These are phyloP conservation scores for Drosophila seclusa DNA, from an alignment of 2,888 invertebrate genomes.

Conservation along the genomic window DNA sequence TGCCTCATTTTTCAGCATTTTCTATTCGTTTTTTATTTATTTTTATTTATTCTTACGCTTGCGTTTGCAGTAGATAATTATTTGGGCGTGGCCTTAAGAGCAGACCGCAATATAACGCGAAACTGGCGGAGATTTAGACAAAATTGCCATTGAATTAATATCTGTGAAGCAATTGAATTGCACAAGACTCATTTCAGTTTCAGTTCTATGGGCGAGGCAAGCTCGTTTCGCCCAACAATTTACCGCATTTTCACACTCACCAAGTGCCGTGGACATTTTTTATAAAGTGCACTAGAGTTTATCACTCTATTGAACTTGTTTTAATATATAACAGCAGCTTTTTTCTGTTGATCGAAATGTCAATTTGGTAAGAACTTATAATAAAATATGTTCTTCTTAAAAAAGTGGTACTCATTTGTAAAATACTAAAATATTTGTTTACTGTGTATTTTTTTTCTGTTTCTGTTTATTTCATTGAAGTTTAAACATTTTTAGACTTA, in stretches of 20 bases:
- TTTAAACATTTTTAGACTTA: neutral
- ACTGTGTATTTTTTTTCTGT: neutral
- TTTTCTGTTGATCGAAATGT: neutral
- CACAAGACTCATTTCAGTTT: constrained; percentile 57
- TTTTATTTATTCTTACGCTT: constrained; percentile 14
- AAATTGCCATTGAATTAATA: constrained; percentile 54
- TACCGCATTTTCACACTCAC: constrained; percentile 22
- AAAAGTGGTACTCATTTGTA: neutral
- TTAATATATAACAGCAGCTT: neutral
- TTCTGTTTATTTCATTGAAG: neutral
- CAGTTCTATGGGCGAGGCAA: constrained; percentile 9
- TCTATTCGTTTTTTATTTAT: constrained; percentile 13
- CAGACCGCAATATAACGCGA: constrained; percentile 33
- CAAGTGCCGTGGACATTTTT: constrained; percentile 18
- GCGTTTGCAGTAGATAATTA: constrained; percentile 49
- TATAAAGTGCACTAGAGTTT: constrained; percentile 5
- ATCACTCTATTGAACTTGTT: neutral
- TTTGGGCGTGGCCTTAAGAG: constrained; percentile 45
- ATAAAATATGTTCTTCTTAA: neutral
- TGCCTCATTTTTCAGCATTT: constrained; percentile 45
- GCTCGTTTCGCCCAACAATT: constrained; percentile 33
- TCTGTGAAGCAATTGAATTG: constrained; percentile 57
- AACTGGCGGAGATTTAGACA: constrained; percentile 5
- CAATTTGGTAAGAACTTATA: neutral
- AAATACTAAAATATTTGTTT: neutral